Base-by-base conservation (phyloP, 1,140 invertebrate species). In the Listronotus bonariensis region DNA sequence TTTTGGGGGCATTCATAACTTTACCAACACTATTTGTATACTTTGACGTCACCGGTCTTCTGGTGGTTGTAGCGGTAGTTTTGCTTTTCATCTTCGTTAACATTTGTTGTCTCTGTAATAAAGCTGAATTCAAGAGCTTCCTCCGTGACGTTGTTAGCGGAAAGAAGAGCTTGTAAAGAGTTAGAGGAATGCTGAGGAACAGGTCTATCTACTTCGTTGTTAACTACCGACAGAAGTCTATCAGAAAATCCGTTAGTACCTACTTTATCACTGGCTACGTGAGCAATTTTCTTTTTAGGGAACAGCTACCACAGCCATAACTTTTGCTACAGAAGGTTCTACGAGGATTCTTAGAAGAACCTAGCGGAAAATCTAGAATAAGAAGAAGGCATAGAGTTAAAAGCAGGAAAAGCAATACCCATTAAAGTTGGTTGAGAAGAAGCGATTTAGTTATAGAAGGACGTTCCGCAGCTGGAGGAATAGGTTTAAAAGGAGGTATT, bases 1-100 rank as follows among this genome's bases (percentile, higher is more conserved):
- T 36, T 88, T 87, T n/a, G 0, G 92, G 92, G 0, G 92, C 91
- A 75, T 94, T 94, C 90, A 92, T 93, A 0, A 94, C 91, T 80
- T 92, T 89, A 3, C 85, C 86, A 3, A 82, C 71, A 36, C 78
- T 76, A 38, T 69, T 75, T 11, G 76, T 63, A 60, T 68, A 74
- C 68, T 53, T 78, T 52, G 72, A 76, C 6, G 72, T 48, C 14
- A 67, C 60, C 3, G 65, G 64, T 43, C 45, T 66, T 14, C 17
- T 55, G 67, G 66, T 74, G 65, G 56, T 80, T 31, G 72, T 60
- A 18, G 71, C 72, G 9, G 67, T 68, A 6, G 68, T 70, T 20
- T 72, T 69, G 42, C 46, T 71, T 17, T 73, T 73, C 17, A 67
- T 66, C 20, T 62, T 66, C 3, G 59, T 34, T 17, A 72, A 32